Conservation (phyloP, 2,797 vertebrate species). For the Channa striata region DNA sequence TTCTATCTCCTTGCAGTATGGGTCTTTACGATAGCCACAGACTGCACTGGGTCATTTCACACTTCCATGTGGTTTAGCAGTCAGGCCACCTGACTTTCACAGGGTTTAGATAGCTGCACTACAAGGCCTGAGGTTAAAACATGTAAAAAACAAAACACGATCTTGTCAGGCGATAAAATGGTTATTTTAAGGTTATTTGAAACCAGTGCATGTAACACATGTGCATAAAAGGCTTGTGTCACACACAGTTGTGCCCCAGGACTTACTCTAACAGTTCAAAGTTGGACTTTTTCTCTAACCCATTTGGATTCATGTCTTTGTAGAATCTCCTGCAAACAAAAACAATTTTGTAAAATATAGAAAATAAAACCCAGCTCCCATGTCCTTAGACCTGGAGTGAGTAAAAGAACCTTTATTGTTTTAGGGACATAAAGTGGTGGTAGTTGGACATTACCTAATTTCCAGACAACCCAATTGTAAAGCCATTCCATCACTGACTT, state of each 20-base stretch:
- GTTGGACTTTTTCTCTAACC: slow-evolving; percentile 95
- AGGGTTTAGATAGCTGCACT: not conserved
- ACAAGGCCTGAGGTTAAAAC: not conserved
- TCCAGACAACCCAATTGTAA: slow-evolving; percentile 95
- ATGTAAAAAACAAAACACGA: not conserved
- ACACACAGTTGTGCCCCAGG: no score
- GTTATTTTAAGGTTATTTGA: no score
- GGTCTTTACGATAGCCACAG: no score
- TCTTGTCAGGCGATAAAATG: no score
- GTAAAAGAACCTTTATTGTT: not conserved
- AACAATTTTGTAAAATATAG: not conserved
- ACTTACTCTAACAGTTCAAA: slow-evolving; percentile 95
- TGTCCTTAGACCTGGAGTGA: not conserved
- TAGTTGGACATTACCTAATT: slow-evolving; percentile 85
- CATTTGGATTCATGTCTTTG: slow-evolving; percentile 94
- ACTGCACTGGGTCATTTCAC: not conserved
- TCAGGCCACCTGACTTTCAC: not conserved
- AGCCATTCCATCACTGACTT: slow-evolving; percentile 94
- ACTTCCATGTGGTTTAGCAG: not conserved
- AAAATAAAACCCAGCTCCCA: no score
- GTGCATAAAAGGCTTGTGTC: not conserved
- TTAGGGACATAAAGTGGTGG: not conserved
- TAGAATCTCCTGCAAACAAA: slow-evolving; percentile 88
- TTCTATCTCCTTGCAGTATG: no score
- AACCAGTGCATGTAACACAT: not conserved